phyloP scores from a whole-genome alignment of 2,797 vertebrate genomes.

The Calcarius lapponicus region DNA sequence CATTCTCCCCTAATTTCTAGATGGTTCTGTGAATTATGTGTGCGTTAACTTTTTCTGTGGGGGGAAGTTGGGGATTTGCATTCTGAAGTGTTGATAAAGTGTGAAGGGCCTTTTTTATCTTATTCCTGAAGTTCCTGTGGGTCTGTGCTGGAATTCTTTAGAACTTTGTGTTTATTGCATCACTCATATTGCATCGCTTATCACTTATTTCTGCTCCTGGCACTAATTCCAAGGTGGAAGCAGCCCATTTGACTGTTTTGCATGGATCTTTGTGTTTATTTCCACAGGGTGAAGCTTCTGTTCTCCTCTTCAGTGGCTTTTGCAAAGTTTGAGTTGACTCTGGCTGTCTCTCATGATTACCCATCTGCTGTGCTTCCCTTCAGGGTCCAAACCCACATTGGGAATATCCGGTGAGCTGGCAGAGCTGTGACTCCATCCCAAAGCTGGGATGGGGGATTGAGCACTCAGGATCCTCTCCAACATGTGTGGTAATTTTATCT shows the following conservation, averaged over 20 bases:
- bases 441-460: neutral
- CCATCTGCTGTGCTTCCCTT: constrained; percentile 66
- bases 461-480: neutral
- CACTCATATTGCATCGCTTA: neutral
- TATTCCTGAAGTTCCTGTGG: neutral
- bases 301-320: constrained; percentile 73
- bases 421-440: neutral
- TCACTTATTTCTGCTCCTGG: neutral
- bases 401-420: constrained; percentile 73
- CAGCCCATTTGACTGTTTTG: too few species aligned
- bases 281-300: constrained; percentile 73
- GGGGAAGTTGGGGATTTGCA: neutral
- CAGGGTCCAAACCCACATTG: constrained; percentile 64
- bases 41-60: neutral
- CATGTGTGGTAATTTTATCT: neutral
- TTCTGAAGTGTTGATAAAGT: neutral
- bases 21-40: neutral
- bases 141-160: neutral
- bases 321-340: constrained; percentile 76
- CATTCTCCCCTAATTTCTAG: neutral
- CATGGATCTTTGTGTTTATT: neutral
- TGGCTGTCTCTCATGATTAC: constrained; percentile 72
- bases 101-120: neutral
- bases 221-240: neutral
- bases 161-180: neutral